Evolutionary conservation across 2,888 invertebrate species (phyloP).

Genomic region (Willowsia nigromaculata): DNA sequence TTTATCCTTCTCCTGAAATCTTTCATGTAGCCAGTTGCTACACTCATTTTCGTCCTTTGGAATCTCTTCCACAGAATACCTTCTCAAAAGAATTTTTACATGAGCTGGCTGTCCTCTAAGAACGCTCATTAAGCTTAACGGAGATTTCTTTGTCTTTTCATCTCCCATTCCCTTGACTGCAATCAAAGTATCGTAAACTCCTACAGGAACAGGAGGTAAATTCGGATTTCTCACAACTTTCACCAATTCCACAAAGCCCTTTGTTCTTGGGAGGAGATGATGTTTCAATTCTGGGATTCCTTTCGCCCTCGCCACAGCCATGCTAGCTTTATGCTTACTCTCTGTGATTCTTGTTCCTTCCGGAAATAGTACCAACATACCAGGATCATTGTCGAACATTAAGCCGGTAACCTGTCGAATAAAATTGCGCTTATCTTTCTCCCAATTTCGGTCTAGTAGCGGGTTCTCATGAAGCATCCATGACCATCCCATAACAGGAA

Average conservation of each 20-base stretch:
- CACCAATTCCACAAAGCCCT: slow-evolving; percentile 92
- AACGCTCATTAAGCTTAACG: slow-evolving; percentile 80
- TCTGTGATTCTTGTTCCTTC: slow-evolving; percentile 95
- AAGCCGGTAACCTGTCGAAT: slow-evolving; percentile 89
- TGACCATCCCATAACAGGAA: slow-evolving; percentile 94
- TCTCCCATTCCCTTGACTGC: slow-evolving; percentile 69
- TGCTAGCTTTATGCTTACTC: slow-evolving; percentile 91
- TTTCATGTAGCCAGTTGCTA: slow-evolving; percentile 89
- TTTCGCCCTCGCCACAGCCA: slow-evolving; percentile 91
- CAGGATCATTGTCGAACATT: slow-evolving; percentile 92
- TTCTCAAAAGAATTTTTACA: slow-evolving; percentile 88
- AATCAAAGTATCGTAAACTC: not conserved
- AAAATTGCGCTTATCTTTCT: slow-evolving; percentile 92
- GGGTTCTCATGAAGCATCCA: slow-evolving; percentile 98
- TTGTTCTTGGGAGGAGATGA: slow-evolving; percentile 93
- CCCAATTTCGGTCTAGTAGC: slow-evolving; percentile 93
- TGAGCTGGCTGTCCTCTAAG: too few relatives aligned
- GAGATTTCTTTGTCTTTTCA: slow-evolving; percentile 67
- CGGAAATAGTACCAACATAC: slow-evolving; percentile 92
- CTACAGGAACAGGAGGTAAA: slow-evolving; percentile 78
- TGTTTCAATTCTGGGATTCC: slow-evolving; percentile 91
- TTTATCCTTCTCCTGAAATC: slow-evolving; percentile 88
- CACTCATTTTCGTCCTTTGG: slow-evolving; percentile 88
- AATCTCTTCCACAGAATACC: slow-evolving; percentile 89
- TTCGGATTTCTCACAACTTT: slow-evolving; percentile 91